phyloP scores from a whole-genome alignment of 2,888 invertebrate genomes.

The Drymonia ruficornis region DNA sequence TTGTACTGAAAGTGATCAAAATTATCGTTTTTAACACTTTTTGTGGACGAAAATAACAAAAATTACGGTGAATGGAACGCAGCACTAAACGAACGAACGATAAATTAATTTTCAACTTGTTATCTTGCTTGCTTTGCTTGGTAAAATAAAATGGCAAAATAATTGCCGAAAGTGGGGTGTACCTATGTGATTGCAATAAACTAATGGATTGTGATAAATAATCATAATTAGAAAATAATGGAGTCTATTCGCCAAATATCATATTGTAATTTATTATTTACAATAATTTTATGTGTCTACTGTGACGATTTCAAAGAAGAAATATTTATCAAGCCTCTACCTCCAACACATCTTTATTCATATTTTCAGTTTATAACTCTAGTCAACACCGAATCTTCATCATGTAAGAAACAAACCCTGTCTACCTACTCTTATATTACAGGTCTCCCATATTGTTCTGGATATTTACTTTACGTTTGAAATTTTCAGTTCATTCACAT shows the following conservation, averaged over 20 bases:
- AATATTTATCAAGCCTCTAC: slow-evolving; percentile 93
- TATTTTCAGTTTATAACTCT: slow-evolving; percentile 96
- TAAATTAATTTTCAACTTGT: no score
- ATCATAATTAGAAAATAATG: slow-evolving; percentile 23
- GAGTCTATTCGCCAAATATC: slow-evolving; percentile 23
- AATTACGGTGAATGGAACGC: no score
- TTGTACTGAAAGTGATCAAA: no score
- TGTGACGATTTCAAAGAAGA: slow-evolving; percentile 94
- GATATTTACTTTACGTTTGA: not conserved
- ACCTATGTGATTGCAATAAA: no score
- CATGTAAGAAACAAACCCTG: slow-evolving; percentile 82
- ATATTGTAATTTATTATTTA: slow-evolving; percentile 24
- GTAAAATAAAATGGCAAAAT: no score
- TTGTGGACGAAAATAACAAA: no score
- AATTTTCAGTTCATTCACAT: slow-evolving; percentile 88
- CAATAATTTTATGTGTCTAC: slow-evolving; percentile 34
- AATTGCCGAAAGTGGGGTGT: no score
- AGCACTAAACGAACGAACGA: no score
- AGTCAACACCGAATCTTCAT: slow-evolving; percentile 85
- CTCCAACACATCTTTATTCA: slow-evolving; percentile 93
- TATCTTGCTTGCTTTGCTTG: no score
- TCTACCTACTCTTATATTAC: not conserved
- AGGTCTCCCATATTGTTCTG: not conserved
- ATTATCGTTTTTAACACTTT: no score
- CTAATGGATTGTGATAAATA: not conserved